A percentile compares a stretch with the other conserved stretches of the same genome.
Evolutionary conservation across 2,888 invertebrate species (phyloP).

Genomic region (Eupsilia transversa): DNA sequence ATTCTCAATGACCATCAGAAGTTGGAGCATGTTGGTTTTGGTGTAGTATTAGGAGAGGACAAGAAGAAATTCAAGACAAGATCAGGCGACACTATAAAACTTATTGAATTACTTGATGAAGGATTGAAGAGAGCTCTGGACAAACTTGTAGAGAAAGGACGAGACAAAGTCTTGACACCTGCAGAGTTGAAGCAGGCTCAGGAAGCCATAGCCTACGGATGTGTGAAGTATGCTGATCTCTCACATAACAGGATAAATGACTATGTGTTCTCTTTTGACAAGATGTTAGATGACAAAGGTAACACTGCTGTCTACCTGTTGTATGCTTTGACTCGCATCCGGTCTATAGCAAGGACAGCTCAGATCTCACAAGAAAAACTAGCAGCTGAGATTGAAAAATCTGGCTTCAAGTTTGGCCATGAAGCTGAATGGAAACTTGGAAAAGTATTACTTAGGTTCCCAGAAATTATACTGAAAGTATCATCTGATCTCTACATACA

Average conservation of each 20-base stretch:
- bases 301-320: slow-evolving; percentile 99
- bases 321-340: slow-evolving; percentile 98
- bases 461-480: slow-evolving; percentile 96
- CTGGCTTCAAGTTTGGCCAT: slow-evolving; percentile 93
- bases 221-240: slow-evolving; percentile 99
- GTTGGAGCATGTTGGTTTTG: slow-evolving; percentile 98
- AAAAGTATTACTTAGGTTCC: slow-evolving; percentile 96
- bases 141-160: slow-evolving; percentile 96
- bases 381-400: slow-evolving; percentile 90
- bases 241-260: slow-evolving; percentile 98
- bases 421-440: slow-evolving; percentile 98
- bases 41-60: slow-evolving; percentile 99
- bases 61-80: slow-evolving; percentile 99
- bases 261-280: slow-evolving; percentile 99
- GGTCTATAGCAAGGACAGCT: slow-evolving; percentile 96
- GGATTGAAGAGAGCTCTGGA: slow-evolving; percentile 95
- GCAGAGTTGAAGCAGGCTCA: slow-evolving; percentile 96
- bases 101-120: slow-evolving; percentile 97
- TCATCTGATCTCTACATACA: slow-evolving; percentile 96
- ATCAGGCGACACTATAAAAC: slow-evolving; percentile 98
- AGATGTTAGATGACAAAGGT: slow-evolving; percentile 99
- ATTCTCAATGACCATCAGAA: slow-evolving; percentile 92
- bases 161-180: slow-evolving; percentile 95
- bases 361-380: slow-evolving; percentile 92
- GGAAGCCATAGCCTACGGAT: slow-evolving; percentile 98